Evolutionary conservation across 1,140 invertebrate species (phyloP), one percentile per base, ranked within the genome.

Genomic region (Saccostrea cuccullata): DNA sequence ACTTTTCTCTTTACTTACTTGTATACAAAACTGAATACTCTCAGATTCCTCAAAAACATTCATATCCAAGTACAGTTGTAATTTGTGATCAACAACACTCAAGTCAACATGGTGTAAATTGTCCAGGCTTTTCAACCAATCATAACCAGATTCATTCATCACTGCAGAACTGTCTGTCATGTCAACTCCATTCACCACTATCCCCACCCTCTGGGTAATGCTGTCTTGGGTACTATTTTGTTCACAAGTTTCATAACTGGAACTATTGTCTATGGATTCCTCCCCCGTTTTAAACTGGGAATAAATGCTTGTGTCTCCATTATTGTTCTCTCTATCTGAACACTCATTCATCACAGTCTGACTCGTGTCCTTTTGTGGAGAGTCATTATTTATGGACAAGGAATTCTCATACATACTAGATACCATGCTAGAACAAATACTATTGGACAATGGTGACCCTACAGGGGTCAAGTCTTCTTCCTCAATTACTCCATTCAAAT

Each of bases 1-100:
- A 82, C 5, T 15, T 0, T 82, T 30, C 9, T 15, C 17, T n/a
- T 47, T 17, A 56, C 82, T 84, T 56, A 84, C 82, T 84, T 20
- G 17, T 1, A 84, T 55, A 55, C 40, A 84, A 84, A 17, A 84
- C 82, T 84, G 82, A 4, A 55, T 93, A 23, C 91, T 88, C 30
- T 91, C 89, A 56, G 90, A 90, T 87, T 91, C 88, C 55, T 91
- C 91, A 85, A 95, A 92, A 82, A 94, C 40, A 36, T 89, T 91
- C 88, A 94, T 92, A 86, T 92, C 92, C 17, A 95, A 89, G 87
- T 93, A 91, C n/a, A 95, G 90, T 47, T 94, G 93, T 11, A 94
- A 86, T 23, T 91, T 90, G 86, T 94, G 93, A 88, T 94, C 91
- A 20, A 94, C 87, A 36, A 91, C 89, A 23, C 89, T 89, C 83